Percentiles rank a stretch among this genome's conserved stretches.
Evolutionary conservation across 2,888 invertebrate species (phyloP).

Genomic region (Prostheceraeus crozeri): DNA sequence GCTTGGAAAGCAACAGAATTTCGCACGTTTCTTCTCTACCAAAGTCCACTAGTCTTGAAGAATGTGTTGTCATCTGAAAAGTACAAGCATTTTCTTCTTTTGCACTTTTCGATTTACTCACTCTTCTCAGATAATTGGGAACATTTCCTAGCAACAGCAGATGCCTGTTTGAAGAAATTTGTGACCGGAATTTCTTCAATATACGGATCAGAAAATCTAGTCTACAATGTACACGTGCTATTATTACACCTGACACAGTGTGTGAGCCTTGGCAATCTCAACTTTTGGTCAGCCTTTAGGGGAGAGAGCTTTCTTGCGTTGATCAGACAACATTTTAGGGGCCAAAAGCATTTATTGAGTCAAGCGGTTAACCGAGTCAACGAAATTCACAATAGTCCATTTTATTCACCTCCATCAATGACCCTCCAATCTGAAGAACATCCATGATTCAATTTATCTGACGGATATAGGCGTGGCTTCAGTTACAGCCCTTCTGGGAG

Average conservation of each 20-base stretch:
- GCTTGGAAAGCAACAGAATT: conserved; percentile 12
- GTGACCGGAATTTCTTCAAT: neutral
- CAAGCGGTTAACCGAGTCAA: conserved; percentile 11
- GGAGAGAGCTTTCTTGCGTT: neutral
- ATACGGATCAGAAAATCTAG: neutral
- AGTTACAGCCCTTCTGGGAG: neutral
- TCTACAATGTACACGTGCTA: conserved; percentile 2
- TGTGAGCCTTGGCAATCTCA: neutral
- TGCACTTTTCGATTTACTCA: conserved; percentile 19
- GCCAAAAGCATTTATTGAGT: neutral
- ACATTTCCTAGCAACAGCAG: neutral
- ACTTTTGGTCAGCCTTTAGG: conserved; percentile 11
- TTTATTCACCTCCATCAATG: too few species aligned
- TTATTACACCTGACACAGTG: neutral
- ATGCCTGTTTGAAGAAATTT: conserved; percentile 9
- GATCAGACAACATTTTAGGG: neutral
- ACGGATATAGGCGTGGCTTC: conserved; percentile 4
- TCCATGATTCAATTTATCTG: neutral
- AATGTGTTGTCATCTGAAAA: neutral
- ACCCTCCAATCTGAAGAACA: too few species aligned
- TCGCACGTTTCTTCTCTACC: conserved; percentile 5
- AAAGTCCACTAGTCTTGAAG: neutral
- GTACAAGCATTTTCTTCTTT: conserved; percentile 17
- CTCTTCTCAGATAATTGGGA: neutral
- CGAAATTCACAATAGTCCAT: conserved; percentile 2